Conservation (phyloP, 2,113 vertebrate genomes). For the Lonchura striata region DNA sequence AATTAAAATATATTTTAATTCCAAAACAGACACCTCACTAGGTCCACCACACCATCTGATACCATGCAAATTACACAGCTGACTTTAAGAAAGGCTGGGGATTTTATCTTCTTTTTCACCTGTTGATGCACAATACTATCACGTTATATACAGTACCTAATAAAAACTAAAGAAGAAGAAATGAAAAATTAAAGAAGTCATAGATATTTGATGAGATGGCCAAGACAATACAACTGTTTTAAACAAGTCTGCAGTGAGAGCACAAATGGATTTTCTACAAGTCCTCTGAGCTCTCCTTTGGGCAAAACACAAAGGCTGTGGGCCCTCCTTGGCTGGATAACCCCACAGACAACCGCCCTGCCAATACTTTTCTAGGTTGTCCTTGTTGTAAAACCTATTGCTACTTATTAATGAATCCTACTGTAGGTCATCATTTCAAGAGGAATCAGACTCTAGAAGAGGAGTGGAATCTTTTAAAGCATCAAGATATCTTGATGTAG, state of each 20-base stretch:
- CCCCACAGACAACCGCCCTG: not conserved
- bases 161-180: not conserved
- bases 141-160: not conserved
- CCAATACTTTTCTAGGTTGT: not conserved
- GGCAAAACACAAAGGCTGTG: not conserved
- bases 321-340: not conserved
- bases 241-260: not conserved
- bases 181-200: not conserved
- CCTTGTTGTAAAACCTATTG: not conserved
- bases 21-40: not conserved
- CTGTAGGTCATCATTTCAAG: not conserved
- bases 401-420: not conserved
- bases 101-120: not conserved
- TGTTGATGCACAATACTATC: not conserved
- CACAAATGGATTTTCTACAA: not conserved
- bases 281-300: not conserved
- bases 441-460: not conserved
- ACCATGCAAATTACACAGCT: not conserved
- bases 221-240: not conserved
- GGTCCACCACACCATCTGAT: not conserved
- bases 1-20: not conserved
- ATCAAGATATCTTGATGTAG: not conserved
- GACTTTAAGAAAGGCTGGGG: not conserved
- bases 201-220: not conserved
- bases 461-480: not conserved